Base-by-base conservation (phyloP, 2,888 invertebrate genomes). In the Heliconius hortense region DNA sequence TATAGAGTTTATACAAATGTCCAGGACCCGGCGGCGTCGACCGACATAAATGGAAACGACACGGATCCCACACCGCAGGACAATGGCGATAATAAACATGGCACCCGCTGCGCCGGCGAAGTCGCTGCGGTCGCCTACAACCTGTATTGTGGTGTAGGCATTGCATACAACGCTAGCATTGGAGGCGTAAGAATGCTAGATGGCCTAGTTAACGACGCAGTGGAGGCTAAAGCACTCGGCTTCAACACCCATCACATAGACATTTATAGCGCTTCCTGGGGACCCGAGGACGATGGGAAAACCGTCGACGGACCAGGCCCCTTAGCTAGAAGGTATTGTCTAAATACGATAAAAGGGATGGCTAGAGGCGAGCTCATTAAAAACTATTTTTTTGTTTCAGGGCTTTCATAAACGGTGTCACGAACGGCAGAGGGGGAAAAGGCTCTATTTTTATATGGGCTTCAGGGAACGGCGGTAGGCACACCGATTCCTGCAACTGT, bases 81-180 rank as follows among this genome's bases (percentile, higher is more conserved):
- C 94, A 98, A 99, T 93, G 98, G 98, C 59, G 99, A 99, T 93
- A 99, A 99, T 95, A 99, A 99, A 95, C 99, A 99, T 89, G 99
- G 99, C 67, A 99, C 99, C 79, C 95, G 99, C 82, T 99, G 99
- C 90, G 99, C 99, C 35, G 99, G 99, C 39, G 99, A 99, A 94
- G 99, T 99, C 15, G 98, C 99, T 60, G 99, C 98, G 80, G 96
- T 98, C 77, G 99, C 99, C 72, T 98, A 98, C 92, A 99, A 99
- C 93, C 96, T 96, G 86, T 97, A 97, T 86, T 99, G 99, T 89
- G 99, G 99, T 60, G 98, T 99, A 69, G 99, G 99, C 69, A 97
- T 99, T 76, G 99, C 99, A 53, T 99, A 97, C 94, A 98, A 99
- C 92, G 96, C 98, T 78, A 98, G 97, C 89, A 98, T 99, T 84